Conservation (phyloP, 1,140 invertebrate species). For the Acyrthosiphon pisum region DNA sequence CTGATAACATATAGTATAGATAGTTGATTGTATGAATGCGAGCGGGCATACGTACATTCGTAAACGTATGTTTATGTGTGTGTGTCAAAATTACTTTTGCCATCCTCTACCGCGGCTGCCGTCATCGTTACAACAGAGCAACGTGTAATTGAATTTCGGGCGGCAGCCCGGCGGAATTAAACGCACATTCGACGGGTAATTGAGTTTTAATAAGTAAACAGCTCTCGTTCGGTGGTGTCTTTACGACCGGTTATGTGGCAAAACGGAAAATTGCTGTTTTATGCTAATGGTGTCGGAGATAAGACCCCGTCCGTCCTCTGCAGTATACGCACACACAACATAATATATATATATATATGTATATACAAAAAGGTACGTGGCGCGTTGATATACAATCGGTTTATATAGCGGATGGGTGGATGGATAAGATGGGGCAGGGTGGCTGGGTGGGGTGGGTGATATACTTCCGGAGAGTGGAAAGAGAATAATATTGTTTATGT, state of each 20-base stretch:
- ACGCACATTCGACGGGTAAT: slow-evolving; percentile 49
- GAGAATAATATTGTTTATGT: neutral
- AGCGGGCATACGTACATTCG: neutral
- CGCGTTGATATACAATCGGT: neutral
- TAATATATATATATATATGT: neutral
- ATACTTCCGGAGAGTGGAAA: neutral
- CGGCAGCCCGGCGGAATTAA: slow-evolving; percentile 50
- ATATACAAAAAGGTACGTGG: neutral
- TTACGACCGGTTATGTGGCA: slow-evolving; percentile 53
- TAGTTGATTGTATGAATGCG: neutral
- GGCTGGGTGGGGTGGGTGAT: neutral
- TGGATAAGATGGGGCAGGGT: neutral
- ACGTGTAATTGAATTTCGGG: slow-evolving; percentile 54
- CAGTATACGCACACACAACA: neutral
- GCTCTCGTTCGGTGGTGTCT: slow-evolving; percentile 46
- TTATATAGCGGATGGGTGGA: neutral
- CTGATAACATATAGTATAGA: neutral
- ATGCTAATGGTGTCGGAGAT: slow-evolving; percentile 41
- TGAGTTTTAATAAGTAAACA: slow-evolving; percentile 57
- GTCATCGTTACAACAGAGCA: neutral
- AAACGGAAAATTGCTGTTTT: slow-evolving; percentile 55
- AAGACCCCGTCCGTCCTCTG: slow-evolving; percentile 26
- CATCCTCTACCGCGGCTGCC: neutral
- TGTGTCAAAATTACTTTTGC: slow-evolving; percentile 55
- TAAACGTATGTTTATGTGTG: slow-evolving; percentile 13